Evolutionary conservation across 2,888 invertebrate species (phyloP).

Genomic region (Patella pellucida): DNA sequence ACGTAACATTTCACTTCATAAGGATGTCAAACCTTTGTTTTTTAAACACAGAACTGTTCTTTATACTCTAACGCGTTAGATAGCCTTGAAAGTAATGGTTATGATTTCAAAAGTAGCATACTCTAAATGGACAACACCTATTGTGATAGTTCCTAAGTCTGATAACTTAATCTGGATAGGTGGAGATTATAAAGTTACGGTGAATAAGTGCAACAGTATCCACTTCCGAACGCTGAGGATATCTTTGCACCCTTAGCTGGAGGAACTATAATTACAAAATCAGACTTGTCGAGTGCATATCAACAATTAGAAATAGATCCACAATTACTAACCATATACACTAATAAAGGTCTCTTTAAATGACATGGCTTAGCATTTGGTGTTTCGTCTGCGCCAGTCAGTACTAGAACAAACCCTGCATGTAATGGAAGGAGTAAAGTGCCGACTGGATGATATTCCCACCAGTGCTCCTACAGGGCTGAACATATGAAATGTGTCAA

Average conservation of each 20-base stretch:
- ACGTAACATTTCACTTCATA: background rate
- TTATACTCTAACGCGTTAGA: constrained; percentile 10
- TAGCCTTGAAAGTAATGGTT: background rate
- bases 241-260: constrained; percentile 24
- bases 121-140: background rate
- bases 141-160: background rate
- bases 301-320: constrained; percentile 38
- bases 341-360: constrained; percentile 36
- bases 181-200: constrained; percentile 24
- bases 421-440: constrained; percentile 29
- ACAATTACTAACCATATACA: constrained; percentile 37
- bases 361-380: constrained; percentile 38
- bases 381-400: constrained; percentile 31
- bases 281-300: constrained; percentile 42
- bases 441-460: constrained; percentile 45
- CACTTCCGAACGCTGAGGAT: constrained; percentile 33
- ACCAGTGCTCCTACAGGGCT: constrained; percentile 13
- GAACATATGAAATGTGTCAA: constrained; percentile 14
- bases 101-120: background rate
- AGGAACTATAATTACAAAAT: constrained; percentile 33
- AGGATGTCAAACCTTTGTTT: background rate
- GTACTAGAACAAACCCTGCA: constrained; percentile 40
- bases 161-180: background rate
- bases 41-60: constrained; percentile 14
- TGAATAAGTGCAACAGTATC: constrained; percentile 35